A percentile compares a stretch with the other conserved stretches of the same genome.
These are phyloP conservation scores for Danio aesculapii DNA, from an alignment of 2,797 vertebrate genomes.

Conservation along the genomic window DNA sequence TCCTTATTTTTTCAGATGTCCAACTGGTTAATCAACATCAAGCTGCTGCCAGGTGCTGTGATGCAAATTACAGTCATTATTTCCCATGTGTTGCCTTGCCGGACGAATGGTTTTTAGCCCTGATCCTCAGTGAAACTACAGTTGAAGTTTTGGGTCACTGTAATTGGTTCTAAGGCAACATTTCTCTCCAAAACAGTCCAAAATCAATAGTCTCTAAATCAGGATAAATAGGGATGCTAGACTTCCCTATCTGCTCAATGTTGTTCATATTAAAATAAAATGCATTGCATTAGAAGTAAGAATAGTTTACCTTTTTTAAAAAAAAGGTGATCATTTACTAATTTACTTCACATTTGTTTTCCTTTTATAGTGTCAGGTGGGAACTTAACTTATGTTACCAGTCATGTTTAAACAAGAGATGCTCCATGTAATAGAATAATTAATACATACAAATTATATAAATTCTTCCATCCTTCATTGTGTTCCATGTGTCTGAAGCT, in stretches of 20 bases:
- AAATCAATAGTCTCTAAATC: background rate
- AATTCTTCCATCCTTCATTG: background rate
- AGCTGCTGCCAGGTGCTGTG: slow-evolving; percentile 14
- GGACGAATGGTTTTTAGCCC: background rate
- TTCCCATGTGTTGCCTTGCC: background rate
- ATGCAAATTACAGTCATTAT: slow-evolving; percentile 9
- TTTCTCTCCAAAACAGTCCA: background rate
- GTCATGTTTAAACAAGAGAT: too few species aligned
- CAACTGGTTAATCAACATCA: slow-evolving; percentile 22
- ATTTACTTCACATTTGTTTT: too few species aligned
- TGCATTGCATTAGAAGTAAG: too few species aligned
- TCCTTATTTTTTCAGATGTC: background rate
- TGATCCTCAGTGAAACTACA: background rate
- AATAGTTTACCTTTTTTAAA: too few species aligned
- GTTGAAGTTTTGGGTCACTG: background rate
- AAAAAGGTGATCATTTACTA: too few species aligned
- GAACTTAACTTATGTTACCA: too few species aligned
- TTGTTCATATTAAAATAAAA: too few species aligned
- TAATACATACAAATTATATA: background rate
- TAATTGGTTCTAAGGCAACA: background rate
- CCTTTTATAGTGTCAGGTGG: too few species aligned
- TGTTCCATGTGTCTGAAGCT: background rate
- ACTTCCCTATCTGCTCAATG: too few species aligned
- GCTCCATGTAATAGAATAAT: background rate
- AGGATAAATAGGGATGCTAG: too few species aligned